These are phyloP conservation scores for Eupithecia subumbrata DNA, from an alignment of 2,888 invertebrate species.

Conservation along the genomic window DNA sequence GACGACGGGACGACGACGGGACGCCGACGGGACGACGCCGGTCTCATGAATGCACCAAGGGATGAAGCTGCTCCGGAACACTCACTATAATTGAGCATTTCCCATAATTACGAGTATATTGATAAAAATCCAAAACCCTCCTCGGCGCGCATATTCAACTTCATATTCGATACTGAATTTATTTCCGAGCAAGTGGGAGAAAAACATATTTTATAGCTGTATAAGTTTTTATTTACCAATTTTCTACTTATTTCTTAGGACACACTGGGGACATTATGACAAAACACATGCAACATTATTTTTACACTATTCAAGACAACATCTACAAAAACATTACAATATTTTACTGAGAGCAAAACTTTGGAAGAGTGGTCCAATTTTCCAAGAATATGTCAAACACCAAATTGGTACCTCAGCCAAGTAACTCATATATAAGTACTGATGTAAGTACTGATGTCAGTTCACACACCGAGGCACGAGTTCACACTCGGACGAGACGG, in stretches of 20 bases:
- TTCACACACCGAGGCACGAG: background rate
- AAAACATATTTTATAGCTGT: background rate
- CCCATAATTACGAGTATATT: no score
- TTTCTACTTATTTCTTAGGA: background rate
- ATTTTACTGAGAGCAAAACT: background rate
- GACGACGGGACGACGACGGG: no score
- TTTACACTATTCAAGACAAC: background rate
- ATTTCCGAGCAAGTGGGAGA: background rate
- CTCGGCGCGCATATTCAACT: no score
- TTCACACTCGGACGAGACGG: background rate
- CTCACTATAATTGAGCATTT: no score
- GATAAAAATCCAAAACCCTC: no score
- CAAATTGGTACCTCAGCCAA: no score
- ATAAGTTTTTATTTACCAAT: background rate
- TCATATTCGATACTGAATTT: background rate
- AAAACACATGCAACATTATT: background rate
- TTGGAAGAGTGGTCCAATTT: background rate
- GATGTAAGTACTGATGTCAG: background rate
- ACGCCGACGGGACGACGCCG: no score
- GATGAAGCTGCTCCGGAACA: no score
- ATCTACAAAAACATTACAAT: background rate
- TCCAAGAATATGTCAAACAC: no score
- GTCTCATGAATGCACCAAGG: no score
- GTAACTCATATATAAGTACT: no score
- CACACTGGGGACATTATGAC: background rate